Conservation (phyloP, 2,888 invertebrate species). For the Mechanitis messenoides region DNA sequence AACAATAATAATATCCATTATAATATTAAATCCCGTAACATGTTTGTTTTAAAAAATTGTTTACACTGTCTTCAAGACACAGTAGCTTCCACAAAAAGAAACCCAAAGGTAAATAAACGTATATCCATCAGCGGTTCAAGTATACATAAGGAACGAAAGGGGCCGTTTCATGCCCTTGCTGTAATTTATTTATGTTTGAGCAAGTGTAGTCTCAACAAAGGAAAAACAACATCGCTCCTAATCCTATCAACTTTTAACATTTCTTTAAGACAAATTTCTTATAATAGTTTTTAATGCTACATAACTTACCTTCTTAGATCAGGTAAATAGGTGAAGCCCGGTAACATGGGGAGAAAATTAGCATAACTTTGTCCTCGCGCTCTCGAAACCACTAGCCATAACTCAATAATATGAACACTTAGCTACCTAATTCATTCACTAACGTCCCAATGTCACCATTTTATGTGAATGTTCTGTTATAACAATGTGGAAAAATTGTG, state of each 20-base stretch:
- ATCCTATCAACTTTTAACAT: neutral
- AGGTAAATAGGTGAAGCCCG: slow-evolving; percentile 70
- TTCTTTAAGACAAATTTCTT: neutral
- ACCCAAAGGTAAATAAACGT: slow-evolving; percentile 31
- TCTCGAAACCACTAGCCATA: slow-evolving; percentile 58
- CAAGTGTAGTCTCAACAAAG: slow-evolving; percentile 29
- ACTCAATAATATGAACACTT: slow-evolving; percentile 42
- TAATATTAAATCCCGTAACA: neutral
- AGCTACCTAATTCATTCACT: slow-evolving; percentile 35
- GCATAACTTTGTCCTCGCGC: slow-evolving; percentile 69
- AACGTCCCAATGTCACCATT: slow-evolving; percentile 42
- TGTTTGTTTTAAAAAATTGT: neutral
- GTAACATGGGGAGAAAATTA: slow-evolving; percentile 67
- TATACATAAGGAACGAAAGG: slow-evolving; percentile 41
- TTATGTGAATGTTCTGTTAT: slow-evolving; percentile 51
- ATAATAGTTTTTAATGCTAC: slow-evolving; percentile 19
- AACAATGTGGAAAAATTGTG: slow-evolving; percentile 36
- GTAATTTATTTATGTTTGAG: slow-evolving; percentile 49
- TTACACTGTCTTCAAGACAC: slow-evolving; percentile 11
- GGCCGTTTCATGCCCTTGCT: slow-evolving; percentile 41
- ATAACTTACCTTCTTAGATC: slow-evolving; percentile 63
- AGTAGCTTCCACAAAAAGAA: slow-evolving; percentile 18
- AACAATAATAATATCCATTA: too few species aligned
- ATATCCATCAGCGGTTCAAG: slow-evolving; percentile 32
- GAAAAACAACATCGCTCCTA: slow-evolving; percentile 14